phyloP scores from a whole-genome alignment of 2,797 vertebrate genomes.

The Oreochromis grahami region DNA sequence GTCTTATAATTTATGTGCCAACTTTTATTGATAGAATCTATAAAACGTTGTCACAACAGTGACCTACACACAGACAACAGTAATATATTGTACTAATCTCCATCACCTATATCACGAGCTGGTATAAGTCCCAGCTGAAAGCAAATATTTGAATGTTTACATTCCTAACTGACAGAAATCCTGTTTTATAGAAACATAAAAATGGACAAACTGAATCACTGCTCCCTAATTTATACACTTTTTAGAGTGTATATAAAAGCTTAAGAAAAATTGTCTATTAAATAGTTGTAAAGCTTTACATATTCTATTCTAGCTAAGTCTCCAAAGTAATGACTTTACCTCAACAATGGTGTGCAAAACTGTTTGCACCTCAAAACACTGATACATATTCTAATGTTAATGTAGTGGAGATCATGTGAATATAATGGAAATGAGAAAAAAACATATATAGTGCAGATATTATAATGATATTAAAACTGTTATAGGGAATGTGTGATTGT shows the following conservation, averaged over 20 bases:
- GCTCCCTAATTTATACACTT: not conserved
- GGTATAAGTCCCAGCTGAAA: not conserved
- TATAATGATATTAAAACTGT: not conserved
- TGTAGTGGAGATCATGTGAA: constrained; percentile 13
- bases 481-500: constrained; percentile 9
- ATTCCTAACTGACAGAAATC: not conserved
- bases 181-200: not conserved
- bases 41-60: not conserved
- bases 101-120: not conserved
- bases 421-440: not conserved
- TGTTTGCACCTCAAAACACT: constrained; percentile 32
- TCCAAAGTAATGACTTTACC: constrained; percentile 37
- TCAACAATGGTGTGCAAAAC: constrained; percentile 10
- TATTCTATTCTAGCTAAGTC: not conserved
- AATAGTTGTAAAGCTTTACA: not conserved
- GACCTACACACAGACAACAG: not conserved
- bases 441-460: not conserved
- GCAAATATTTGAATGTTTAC: not conserved
- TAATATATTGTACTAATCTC: not conserved
- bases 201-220: not conserved
- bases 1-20: not conserved
- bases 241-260: constrained; percentile 2
- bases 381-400: not conserved
- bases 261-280: not conserved
- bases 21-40: not conserved